Conservation (phyloP, 2,113 vertebrate species). For the Halcyon malimbica region DNA sequence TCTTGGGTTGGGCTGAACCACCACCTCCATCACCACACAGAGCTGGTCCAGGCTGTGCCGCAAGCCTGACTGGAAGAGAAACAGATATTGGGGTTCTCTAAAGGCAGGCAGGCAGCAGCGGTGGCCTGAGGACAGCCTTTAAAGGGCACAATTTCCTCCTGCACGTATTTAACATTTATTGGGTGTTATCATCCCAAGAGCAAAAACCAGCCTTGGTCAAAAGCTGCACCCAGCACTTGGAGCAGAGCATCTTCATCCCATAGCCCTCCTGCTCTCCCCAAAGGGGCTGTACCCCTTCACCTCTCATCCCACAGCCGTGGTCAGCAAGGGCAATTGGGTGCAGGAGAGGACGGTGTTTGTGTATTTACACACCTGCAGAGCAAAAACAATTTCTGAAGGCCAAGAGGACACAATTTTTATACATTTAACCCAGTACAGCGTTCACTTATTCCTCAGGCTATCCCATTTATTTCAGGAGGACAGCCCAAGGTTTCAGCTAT, state of each 20-base stretch:
- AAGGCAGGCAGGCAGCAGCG: not conserved
- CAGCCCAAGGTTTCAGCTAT: slow-evolving; percentile 3
- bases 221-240: fast-evolving
- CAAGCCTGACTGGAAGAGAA: slow-evolving; percentile 49
- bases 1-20: not conserved
- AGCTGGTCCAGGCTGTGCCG: slow-evolving; percentile 64
- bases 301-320: fast-evolving
- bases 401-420: not conserved
- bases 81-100: not conserved
- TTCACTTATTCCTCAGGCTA: not conserved
- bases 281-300: not conserved
- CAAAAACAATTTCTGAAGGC: not conserved
- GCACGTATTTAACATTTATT: fast-evolving
- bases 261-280: not conserved
- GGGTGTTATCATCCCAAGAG: not conserved
- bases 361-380: not conserved
- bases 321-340: not conserved
- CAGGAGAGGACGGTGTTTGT: fast-evolving
- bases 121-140: not conserved
- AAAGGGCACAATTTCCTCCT: not conserved
- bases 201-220: not conserved
- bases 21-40: slow-evolving; percentile 63
- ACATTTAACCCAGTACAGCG: not conserved
- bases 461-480: not conserved
- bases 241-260: not conserved